Conservation (phyloP, 2,797 vertebrate species). For the Salarias fasciatus region DNA sequence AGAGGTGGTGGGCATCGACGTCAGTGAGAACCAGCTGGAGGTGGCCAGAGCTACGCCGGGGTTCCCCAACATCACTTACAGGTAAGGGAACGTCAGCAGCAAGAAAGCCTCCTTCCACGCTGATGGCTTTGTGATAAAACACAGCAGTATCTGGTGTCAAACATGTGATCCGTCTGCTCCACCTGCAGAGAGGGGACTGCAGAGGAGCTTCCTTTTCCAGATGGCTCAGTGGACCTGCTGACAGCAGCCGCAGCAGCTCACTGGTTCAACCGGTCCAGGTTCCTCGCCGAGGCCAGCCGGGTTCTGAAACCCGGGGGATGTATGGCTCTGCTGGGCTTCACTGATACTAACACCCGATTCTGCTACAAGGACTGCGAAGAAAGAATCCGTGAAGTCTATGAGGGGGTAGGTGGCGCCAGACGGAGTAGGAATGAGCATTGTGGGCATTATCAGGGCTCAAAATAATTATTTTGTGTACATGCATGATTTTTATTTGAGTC, state of each 20-base stretch:
- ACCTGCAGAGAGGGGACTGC: constrained; percentile 71
- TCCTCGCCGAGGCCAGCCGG: constrained; percentile 73
- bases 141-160: not conserved
- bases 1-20: constrained; percentile 77
- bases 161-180: not conserved
- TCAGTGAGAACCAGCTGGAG: constrained; percentile 78
- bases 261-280: constrained; percentile 75
- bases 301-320: constrained; percentile 79
- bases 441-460: too few species aligned
- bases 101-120: not conserved
- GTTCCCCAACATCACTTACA: constrained; percentile 74
- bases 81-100: constrained; percentile 46
- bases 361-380: constrained; percentile 68
- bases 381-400: constrained; percentile 61
- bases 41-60: constrained; percentile 71
- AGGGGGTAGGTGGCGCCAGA: constrained; percentile 57
- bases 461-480: too few species aligned
- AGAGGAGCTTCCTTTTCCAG: constrained; percentile 76
- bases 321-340: constrained; percentile 73
- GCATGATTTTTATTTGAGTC: too few species aligned
- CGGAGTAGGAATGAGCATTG: too few species aligned
- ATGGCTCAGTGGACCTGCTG: constrained; percentile 77
- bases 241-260: constrained; percentile 78
- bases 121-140: not conserved
- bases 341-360: constrained; percentile 12